Conservation (phyloP, 2,888 invertebrate species). For the Cyclophora albipunctata region DNA sequence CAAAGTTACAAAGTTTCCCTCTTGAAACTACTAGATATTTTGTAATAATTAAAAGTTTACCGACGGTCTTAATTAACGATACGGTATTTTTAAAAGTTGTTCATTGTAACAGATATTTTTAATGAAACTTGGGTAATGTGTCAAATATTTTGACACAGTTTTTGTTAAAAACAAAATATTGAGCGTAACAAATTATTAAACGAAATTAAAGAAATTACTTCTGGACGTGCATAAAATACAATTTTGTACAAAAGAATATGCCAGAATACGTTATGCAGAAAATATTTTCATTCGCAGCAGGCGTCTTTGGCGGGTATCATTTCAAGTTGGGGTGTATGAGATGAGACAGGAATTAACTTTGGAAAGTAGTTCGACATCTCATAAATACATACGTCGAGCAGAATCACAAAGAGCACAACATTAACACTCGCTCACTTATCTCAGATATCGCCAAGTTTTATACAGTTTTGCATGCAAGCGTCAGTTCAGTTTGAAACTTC, state of each 20-base stretch:
- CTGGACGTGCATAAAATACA: too few relatives aligned
- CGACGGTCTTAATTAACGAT: neutral
- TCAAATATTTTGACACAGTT: too few relatives aligned
- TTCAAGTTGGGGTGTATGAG: conserved; percentile 58
- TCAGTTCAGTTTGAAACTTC: conserved; percentile 42
- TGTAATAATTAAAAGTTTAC: neutral
- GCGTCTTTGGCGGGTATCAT: conserved; percentile 32
- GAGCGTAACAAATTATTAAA: neutral
- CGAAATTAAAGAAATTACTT: too few relatives aligned
- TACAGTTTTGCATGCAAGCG: conserved; percentile 45
- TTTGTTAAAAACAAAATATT: too few relatives aligned
- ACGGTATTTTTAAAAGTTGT: neutral
- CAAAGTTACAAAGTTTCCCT: too few relatives aligned
- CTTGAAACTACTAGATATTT: too few relatives aligned
- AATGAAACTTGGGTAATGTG: too few relatives aligned
- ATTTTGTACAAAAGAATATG: too few relatives aligned
- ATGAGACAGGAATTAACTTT: conserved; percentile 64
- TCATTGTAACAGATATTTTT: too few relatives aligned
- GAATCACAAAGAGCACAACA: conserved; percentile 66
- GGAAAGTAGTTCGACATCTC: conserved; percentile 59
- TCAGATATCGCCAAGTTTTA: conserved; percentile 61
- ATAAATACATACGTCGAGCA: conserved; percentile 33
- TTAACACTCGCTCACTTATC: conserved; percentile 65
- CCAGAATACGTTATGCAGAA: conserved; percentile 2
- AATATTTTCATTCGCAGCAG: conserved; percentile 38